Conservation (phyloP, 2,797 vertebrate genomes). For the Meriones psammophilus region DNA sequence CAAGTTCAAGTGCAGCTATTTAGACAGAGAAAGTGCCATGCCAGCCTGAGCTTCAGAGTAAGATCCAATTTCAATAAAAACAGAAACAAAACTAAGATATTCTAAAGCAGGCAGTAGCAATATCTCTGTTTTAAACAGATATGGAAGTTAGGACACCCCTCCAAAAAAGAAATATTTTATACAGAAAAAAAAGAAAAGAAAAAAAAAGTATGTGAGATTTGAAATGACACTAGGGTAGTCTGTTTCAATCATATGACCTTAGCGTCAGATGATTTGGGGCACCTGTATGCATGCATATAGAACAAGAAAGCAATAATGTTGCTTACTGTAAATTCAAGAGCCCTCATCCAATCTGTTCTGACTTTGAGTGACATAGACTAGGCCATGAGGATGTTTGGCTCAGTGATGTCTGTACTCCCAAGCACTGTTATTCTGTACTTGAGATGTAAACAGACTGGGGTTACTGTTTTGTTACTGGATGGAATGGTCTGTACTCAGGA, state of each 20-base stretch:
- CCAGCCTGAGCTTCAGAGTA: neutral
- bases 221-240: neutral
- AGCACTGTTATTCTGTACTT: neutral
- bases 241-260: neutral
- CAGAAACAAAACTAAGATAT: neutral
- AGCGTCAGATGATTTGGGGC: neutral
- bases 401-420: neutral
- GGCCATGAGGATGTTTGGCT: neutral
- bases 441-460: neutral
- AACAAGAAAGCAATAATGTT: neutral
- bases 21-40: neutral
- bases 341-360: neutral
- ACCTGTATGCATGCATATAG: neutral
- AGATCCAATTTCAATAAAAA: neutral
- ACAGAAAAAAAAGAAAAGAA: neutral
- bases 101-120: neutral
- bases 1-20: neutral
- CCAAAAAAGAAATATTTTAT: neutral
- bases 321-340: neutral
- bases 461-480: neutral
- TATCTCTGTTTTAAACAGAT: neutral
- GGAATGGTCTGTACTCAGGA: neutral
- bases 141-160: neutral
- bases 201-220: neutral
- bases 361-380: slow-evolving; percentile 37